Base-by-base conservation (phyloP, 2,888 invertebrate genomes). In the Bibio marci region DNA sequence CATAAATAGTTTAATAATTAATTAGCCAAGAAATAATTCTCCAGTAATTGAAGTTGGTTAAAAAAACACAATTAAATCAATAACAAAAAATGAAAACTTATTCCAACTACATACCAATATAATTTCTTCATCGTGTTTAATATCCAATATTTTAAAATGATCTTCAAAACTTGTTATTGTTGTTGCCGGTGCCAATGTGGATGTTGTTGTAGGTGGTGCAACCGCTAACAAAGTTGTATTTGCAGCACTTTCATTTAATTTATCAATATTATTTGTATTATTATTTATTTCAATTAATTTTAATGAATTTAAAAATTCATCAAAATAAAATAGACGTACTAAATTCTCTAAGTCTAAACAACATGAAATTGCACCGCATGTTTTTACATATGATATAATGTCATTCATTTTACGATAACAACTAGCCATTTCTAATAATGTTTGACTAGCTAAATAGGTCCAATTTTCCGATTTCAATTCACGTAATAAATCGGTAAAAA, bases 381-480 rank as follows among this genome's bases (percentile, higher is more conserved):
- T 74, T 61, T 79, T 79, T 38, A 77, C 73, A 52, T 80, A 82
- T 51, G 76, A 76, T 54, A 50, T 59, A 37, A 52, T 67, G 55
- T 91, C 87, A 14, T 73, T 72, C 66, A 86, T 79, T 52, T 78
- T 74, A 46, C 78, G 73, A 51, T 87, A 86, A 47, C 90, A 91
- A 35, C 80, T 74, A 0, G 87, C 85, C 30, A 94, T 62, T 50
- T 90, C 82, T 1, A 88, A 62, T 45, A 86, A 71, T 1, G 86
- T 87, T 54, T 85, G 80, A 1, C 81, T 80, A 1, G 81, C 83
- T 28, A 94, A 65, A 39, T 77, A 72, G 41, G 68, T 67, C 94
- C 95, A 95, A 15, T 81, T 81, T 53, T 94, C 92, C 40, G 80
- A 77, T 52, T 80, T 78, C 49, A 87, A 85, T 4, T 86, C 87